A percentile compares a stretch with the other conserved stretches of the same genome.
These are phyloP conservation scores for Thamnophis sirtalis DNA, from an alignment of 2,113 vertebrate genomes.

Conservation along the genomic window DNA sequence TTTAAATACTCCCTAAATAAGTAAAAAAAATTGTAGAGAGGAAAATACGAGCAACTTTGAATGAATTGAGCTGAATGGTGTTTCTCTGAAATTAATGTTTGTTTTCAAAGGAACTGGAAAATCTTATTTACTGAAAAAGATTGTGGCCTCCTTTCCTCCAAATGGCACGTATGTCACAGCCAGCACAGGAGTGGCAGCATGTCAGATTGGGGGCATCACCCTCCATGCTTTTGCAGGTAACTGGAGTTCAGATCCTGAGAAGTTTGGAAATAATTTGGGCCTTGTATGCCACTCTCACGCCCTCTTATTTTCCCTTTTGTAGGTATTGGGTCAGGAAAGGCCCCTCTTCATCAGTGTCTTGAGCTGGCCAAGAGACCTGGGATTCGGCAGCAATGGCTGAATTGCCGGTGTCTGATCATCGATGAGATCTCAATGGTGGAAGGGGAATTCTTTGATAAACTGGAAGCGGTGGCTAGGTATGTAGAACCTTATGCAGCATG, in stretches of 20 bases:
- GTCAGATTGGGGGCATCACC: constrained; percentile 92
- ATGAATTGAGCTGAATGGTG: not conserved
- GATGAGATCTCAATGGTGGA: constrained; percentile 98
- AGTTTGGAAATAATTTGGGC: not conserved
- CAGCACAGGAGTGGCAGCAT: constrained; percentile 93
- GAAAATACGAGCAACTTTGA: not conserved
- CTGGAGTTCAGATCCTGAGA: not conserved
- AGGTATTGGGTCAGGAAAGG: constrained; percentile 91
- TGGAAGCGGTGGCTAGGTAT: constrained; percentile 91
- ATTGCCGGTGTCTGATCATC: constrained; percentile 86
- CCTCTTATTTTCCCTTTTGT: not conserved
- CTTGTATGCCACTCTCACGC: accelerated
- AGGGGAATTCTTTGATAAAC: constrained; percentile 89
- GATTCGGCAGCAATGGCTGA: constrained; percentile 87
- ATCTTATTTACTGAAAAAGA: constrained; percentile 89
- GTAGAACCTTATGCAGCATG: not conserved
- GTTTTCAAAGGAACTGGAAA: constrained; percentile 86
- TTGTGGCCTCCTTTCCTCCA: constrained; percentile 89
- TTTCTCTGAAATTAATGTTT: not conserved
- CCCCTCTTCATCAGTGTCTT: constrained; percentile 85
- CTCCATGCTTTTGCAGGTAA: constrained; percentile 91
- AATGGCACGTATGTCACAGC: constrained; percentile 90
- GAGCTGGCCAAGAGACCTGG: constrained; percentile 85
- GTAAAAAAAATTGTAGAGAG: not conserved
- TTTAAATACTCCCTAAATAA: not conserved